Conservation (phyloP, 2,113 vertebrate genomes). For the Terrapene triunguis region DNA sequence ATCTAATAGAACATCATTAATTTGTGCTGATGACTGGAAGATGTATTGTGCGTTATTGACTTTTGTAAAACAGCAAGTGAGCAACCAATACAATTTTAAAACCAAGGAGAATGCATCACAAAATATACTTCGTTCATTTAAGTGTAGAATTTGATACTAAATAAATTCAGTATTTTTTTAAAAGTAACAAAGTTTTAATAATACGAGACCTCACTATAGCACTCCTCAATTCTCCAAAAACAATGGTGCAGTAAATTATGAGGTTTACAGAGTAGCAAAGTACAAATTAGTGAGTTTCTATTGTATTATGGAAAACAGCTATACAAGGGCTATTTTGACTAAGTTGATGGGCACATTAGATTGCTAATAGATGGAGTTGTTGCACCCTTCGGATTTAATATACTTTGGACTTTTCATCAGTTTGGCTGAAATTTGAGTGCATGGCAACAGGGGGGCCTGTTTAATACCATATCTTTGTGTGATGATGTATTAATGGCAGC, state of each 20-base stretch:
- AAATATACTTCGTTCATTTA: not conserved
- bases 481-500: not conserved
- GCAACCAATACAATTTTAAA: not conserved
- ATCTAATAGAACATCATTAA: not conserved
- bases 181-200: not conserved
- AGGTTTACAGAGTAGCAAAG: not conserved
- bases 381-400: not conserved
- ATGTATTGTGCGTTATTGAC: not conserved
- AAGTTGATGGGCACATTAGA: not conserved
- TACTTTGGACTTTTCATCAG: not conserved
- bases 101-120: not conserved
- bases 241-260: not conserved
- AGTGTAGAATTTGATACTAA: not conserved
- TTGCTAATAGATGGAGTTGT: not conserved
- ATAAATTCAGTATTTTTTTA: not conserved
- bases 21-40: not conserved
- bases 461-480: not conserved
- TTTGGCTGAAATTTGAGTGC: not conserved
- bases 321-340: accelerated
- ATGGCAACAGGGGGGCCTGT: not conserved
- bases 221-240: not conserved
- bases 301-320: not conserved
- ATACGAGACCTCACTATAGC: not conserved
- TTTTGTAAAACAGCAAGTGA: not conserved
- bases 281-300: not conserved